Evolutionary conservation across 2,888 invertebrate genomes (phyloP), one percentile per base, ranked within the genome.

Genomic region (Frankliniella fusca): DNA sequence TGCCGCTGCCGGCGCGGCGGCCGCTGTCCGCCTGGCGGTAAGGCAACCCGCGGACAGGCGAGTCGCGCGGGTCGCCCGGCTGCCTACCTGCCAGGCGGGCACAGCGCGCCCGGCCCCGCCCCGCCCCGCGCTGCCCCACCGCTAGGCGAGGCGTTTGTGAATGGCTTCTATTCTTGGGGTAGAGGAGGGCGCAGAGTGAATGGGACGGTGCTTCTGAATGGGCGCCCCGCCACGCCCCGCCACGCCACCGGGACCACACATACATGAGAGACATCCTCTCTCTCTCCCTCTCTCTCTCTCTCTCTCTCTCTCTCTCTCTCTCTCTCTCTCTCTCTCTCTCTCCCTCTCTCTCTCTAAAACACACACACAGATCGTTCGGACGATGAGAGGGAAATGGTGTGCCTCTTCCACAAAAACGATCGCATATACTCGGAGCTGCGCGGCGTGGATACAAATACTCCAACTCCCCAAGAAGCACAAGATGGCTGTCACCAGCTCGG

Each of bases 111-210:
- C 54, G 54, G 54, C 12, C 15, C 54, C 12, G 54, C 3, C 15
- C 54, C 12, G 54, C 50, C 50, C 10, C 50, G 50, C 10, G 50
- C 10, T 50, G 54, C 54, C 15, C 18, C 5, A 2, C 15, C 54
- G 54, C 18, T 12, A 54, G 54, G 54, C 54, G 54, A n/a, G 61
- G n/a, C 27, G 70, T 76, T 76, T 76, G 70, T 76, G 70, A 76
- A 76, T 76, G 70, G 70, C 70, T 76, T 76, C 70, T 76, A 76
- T 76, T 76, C 70, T 76, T 76, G 27, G 70, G 70, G 27, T 27
- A 12, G 70, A n/a, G 70, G 11, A 15, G 10, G 50, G 50, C 54
- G 54, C 54, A 18, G 54, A 27, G 70, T 76, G 70, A 76, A 76
- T 76, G 70, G 70, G 27, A 12, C 61, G 61, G 38, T 2, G 38